Base-by-base conservation (phyloP, 1,140 invertebrate genomes). In the Drosophila trapezifrons region DNA sequence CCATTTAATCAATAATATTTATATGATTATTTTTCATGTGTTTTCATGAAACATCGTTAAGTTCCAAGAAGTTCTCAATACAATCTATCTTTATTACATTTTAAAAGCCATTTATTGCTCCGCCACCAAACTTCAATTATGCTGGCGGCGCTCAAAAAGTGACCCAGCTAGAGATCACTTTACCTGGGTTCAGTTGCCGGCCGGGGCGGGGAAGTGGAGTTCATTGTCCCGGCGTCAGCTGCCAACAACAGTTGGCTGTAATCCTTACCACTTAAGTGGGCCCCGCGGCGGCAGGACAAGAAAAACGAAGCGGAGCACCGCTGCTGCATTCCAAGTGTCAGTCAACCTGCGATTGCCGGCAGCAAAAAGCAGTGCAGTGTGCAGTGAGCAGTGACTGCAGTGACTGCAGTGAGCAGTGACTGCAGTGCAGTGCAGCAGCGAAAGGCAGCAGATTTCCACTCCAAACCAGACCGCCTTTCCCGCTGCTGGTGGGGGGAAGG, bases 291-390 rank as follows among this genome's bases (percentile, higher is more conserved):
- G 38, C 54, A 60, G 70, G 38, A 52, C 70, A 37, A 73, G 67
- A 45, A 72, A 38, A 49, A 38, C 54, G 37, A 22, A 54, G 45
- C 56, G 29, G 0, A 20, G 51, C 51, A 20, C 51, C 51, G 58
- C 35, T 52, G 58, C 46, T 75, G 73, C 73, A 76, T 76, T 76
- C 60, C 25, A 76, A 66, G 59, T 76, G 73, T 76, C 72, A 76
- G 73, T 76, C 62, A 76, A 76, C 73, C 73, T 29, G 72, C 62
- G 42, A 67, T 59, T 59, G 72, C 72, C 62, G 63, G 55, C 38
- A 57, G 59, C 32, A 13, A 38, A 46, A 63, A 20, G 25, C 45
- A 45, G 25, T 42, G 46, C 45, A 49, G 18, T 9, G 29, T 32
- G 29, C 29, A 32, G 29, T 32, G 1, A 29, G 27, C 27, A 29